Evolutionary conservation across 2,113 vertebrate species (phyloP).

Genomic region (Danionella cerebrum): DNA sequence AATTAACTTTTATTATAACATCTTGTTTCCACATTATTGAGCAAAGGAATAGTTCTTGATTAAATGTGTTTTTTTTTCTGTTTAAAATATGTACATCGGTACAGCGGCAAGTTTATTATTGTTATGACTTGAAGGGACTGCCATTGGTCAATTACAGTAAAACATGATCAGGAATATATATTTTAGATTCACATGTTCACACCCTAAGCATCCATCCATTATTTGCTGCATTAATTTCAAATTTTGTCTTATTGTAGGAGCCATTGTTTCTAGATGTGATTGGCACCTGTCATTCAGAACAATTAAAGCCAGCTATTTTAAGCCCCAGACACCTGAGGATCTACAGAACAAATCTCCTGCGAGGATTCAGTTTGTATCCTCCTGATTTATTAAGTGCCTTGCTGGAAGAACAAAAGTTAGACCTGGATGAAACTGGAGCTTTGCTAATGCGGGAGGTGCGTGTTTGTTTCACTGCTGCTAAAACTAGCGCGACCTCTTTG

Average conservation of each 20-base stretch:
- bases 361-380: constrained; percentile 66
- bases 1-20: too few species aligned
- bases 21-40: too few species aligned
- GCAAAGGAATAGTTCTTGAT: too few species aligned
- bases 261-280: constrained; percentile 81
- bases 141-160: too few species aligned
- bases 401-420: constrained; percentile 59
- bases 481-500: background rate
- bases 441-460: constrained; percentile 42
- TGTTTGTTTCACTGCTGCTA: background rate
- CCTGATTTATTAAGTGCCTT: constrained; percentile 64
- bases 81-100: too few species aligned
- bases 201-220: too few species aligned
- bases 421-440: constrained; percentile 55
- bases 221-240: too few species aligned
- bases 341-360: constrained; percentile 60
- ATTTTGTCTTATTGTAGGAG: constrained; percentile 56
- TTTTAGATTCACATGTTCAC: too few species aligned
- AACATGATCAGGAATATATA: too few species aligned
- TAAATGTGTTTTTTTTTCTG: too few species aligned
- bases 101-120: too few species aligned
- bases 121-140: too few species aligned
- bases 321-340: constrained; percentile 68
- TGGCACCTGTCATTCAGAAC: constrained; percentile 84
- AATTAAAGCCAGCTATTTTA: constrained; percentile 64